Conservation (phyloP, 2,113 vertebrate genomes). For the Pagrus major region DNA sequence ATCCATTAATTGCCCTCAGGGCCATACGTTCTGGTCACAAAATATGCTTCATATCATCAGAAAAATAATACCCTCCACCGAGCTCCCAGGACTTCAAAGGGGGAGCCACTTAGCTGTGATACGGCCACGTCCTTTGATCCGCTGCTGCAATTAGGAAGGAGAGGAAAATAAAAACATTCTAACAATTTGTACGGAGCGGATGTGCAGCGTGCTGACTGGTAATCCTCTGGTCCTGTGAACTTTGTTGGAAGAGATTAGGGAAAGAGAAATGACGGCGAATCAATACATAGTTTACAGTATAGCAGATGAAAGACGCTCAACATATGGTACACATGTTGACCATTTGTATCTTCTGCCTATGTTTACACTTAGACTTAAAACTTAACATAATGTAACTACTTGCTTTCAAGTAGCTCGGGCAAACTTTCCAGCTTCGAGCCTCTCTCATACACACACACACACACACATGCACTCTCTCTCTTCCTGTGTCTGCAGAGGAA, state of each 20-base stretch:
- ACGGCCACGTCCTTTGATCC: constrained; percentile 77
- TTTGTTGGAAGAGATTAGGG: constrained; percentile 63
- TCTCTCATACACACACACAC: too few relatives aligned
- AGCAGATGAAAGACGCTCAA: constrained; percentile 61
- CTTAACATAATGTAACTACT: constrained; percentile 10
- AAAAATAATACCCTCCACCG: constrained; percentile 79
- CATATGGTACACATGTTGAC: constrained; percentile 63
- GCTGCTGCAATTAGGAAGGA: constrained; percentile 77
- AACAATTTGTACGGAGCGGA: constrained; percentile 68
- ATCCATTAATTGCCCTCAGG: constrained; percentile 80
- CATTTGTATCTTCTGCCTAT: constrained; percentile 51
- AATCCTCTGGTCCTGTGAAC: constrained; percentile 62
- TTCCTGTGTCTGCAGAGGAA: constrained; percentile 76
- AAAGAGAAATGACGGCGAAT: constrained; percentile 69
- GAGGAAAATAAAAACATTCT: constrained; percentile 81
- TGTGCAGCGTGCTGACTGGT: constrained; percentile 56
- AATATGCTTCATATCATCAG: constrained; percentile 82
- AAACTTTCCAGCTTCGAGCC: constrained; percentile 34
- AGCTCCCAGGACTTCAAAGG: constrained; percentile 80
- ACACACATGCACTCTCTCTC: constrained; percentile 2
- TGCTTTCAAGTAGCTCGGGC: constrained; percentile 33
- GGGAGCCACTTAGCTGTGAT: constrained; percentile 71
- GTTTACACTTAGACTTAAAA: constrained; percentile 55
- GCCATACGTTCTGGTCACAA: constrained; percentile 71
- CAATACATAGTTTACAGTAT: constrained; percentile 65